These are phyloP conservation scores for Ormyrus labotus DNA, from an alignment of 2,888 invertebrate species.

Conservation along the genomic window DNA sequence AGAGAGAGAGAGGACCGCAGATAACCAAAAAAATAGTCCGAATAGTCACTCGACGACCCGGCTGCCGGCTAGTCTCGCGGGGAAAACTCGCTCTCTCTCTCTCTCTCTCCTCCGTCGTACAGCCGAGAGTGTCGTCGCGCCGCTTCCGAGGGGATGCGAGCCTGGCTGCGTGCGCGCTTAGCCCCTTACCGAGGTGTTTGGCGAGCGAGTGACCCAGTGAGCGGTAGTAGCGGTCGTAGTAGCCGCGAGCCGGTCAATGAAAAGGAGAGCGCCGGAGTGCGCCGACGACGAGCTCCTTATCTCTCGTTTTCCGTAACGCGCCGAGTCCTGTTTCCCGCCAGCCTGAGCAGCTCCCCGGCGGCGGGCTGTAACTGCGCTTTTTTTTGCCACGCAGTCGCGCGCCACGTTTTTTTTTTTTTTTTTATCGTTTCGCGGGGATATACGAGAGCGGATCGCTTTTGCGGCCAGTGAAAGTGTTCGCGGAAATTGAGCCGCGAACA, in stretches of 20 bases:
- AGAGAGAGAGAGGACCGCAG: neutral
- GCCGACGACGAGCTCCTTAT: slow-evolving; percentile 7
- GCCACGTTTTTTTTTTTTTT: slow-evolving; percentile 21
- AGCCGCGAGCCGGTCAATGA: slow-evolving; percentile 33
- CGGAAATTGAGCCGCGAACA: slow-evolving; percentile 44
- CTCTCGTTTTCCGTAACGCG: neutral
- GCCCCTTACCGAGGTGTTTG: neutral
- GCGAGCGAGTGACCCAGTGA: slow-evolving; percentile 48
- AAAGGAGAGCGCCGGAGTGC: slow-evolving; percentile 37
- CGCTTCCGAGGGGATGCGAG: too few relatives aligned
- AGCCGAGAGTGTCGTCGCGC: slow-evolving; percentile 4
- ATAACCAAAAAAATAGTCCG: too few relatives aligned
- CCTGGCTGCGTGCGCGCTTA: too few relatives aligned
- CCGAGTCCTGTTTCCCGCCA: neutral
- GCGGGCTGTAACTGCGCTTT: neutral
- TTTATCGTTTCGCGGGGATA: slow-evolving; percentile 35
- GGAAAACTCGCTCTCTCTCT: neutral
- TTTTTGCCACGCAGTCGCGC: neutral
- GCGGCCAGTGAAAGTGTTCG: slow-evolving; percentile 47
- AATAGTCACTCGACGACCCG: too few relatives aligned
- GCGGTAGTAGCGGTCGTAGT: slow-evolving; percentile 20
- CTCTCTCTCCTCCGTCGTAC: neutral
- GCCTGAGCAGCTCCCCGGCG: too few relatives aligned
- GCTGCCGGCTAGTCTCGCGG: too few relatives aligned
- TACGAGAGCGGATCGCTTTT: neutral